These are phyloP conservation scores for Lucilia sericata DNA, from an alignment of 1,140 invertebrate species.

Conservation along the genomic window DNA sequence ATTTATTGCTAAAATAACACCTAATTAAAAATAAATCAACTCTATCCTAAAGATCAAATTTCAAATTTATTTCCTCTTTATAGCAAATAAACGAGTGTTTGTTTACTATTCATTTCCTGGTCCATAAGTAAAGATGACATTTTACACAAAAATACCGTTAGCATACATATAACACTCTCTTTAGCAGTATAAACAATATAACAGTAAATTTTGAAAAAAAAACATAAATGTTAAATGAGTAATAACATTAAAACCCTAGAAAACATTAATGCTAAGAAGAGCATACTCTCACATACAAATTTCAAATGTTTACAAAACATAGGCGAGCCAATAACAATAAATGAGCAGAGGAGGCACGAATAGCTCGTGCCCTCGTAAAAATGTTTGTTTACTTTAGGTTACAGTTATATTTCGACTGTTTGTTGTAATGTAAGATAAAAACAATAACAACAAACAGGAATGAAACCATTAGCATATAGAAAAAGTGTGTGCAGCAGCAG, in stretches of 20 bases:
- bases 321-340: neutral
- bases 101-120: neutral
- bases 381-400: constrained; percentile 27
- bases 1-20: too few species aligned
- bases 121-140: neutral
- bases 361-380: constrained; percentile 13
- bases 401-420: neutral
- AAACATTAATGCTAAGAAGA: neutral
- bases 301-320: neutral
- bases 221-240: neutral
- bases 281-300: neutral
- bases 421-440: neutral
- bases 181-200: neutral
- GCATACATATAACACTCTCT: neutral
- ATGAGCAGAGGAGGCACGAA: neutral
- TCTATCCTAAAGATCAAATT: neutral
- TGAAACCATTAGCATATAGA: neutral
- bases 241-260: neutral
- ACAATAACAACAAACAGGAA: neutral
- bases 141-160: neutral
- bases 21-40: too few species aligned
- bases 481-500: neutral
- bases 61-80: neutral
- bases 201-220: neutral
- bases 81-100: neutral